Percentiles rank a stretch among this genome's conserved stretches.
These are phyloP conservation scores for Petrosia ficiformis DNA, from an alignment of 37 sponge, comb jelly and placozoan species.

Conservation along the genomic window DNA sequence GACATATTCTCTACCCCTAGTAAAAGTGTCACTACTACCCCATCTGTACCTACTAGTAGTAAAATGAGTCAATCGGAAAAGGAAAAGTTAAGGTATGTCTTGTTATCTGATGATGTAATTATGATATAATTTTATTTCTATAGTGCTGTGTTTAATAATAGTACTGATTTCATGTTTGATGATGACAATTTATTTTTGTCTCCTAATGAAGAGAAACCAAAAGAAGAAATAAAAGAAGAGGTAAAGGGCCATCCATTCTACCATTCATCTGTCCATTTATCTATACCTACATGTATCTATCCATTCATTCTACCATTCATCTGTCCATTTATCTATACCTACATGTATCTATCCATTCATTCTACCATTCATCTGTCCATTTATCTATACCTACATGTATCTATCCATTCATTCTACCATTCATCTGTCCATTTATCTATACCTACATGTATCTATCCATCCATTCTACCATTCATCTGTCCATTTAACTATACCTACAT, in stretches of 20 bases:
- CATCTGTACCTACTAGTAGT: conserved; percentile 1
- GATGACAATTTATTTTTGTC: conserved; percentile 17
- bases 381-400: neutral
- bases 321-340: neutral
- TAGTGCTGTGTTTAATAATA: conserved; percentile 26
- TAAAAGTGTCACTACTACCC: conserved; percentile 1
- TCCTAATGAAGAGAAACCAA: conserved; percentile 2
- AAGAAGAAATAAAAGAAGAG: neutral
- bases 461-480: too few species aligned
- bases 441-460: neutral
- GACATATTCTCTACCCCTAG: conserved; percentile 50
- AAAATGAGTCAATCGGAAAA: neutral
- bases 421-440: neutral
- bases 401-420: neutral
- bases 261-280: neutral
- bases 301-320: neutral
- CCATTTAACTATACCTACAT: too few species aligned
- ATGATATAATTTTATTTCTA: neutral
- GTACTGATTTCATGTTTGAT: conserved; percentile 10
- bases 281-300: neutral
- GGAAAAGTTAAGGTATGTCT: neutral
- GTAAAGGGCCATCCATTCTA: neutral
- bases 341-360: neutral
- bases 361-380: neutral
- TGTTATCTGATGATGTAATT: too few species aligned